Base-by-base conservation (phyloP, 2,113 vertebrate genomes). In the Rhabdomys dilectus region DNA sequence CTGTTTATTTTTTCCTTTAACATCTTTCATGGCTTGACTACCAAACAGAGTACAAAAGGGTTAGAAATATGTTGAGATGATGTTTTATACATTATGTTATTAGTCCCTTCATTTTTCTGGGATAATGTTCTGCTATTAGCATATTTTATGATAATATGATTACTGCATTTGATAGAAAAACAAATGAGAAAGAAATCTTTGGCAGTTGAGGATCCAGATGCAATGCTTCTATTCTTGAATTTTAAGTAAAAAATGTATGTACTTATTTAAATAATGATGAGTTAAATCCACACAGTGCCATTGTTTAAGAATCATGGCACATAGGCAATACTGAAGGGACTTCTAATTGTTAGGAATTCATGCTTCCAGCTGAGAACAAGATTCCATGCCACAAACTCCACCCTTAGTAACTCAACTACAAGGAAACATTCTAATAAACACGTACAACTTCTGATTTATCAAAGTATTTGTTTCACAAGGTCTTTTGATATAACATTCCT, bases 251-350 rank as follows among this genome's bases (percentile, higher is more conserved):
- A 93, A 96, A 96, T 98, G 95, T 97, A 98, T 97, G 77, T 95
- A 48, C 22, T 92, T 88, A 96, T 97, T 97, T 97, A 97, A 98
- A 98, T 98, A 97, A 95, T 97, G 95, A 98, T 97, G 95, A 97
- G 81, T 45, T 91, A 8, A 88, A 95, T 72, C 36, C 62, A 76
- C 56, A 31, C 24, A 93, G 88, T 77, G 75, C 75, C 53, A 86
- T 95, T 31, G 0, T 91, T 95, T 91, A 96, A 88, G 91, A 96
- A 95, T 97, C 91, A 96, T 81, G 75, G 51, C 39, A 51, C 62
- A 58, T 88, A 45, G 64, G 70, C 60, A 94, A 85, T 94, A 51
- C 70, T 66, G 70, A 68, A 97, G 95, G 84, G 96, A 97, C 56
- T 96, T 11, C 70, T 96, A 60, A 91, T 86, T 29, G 53, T 24